Evolutionary conservation across 2,888 invertebrate species (phyloP), one percentile per base, ranked within the genome.

Genomic region (Lasioglossum oenotherae): DNA sequence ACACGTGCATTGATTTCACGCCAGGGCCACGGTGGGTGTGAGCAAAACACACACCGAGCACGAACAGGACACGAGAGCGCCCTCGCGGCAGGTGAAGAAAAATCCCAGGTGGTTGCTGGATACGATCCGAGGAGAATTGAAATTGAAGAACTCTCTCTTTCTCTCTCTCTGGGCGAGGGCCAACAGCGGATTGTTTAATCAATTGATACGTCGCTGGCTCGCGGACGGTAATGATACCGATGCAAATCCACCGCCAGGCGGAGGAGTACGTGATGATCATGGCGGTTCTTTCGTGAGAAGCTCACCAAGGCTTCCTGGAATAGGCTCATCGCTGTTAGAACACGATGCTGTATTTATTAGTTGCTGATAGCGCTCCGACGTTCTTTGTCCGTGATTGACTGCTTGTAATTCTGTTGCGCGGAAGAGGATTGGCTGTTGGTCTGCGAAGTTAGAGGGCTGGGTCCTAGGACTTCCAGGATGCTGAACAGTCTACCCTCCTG

Each of bases 1-100:
- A 81, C 86, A 85, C 84, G 80, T 46, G 81, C 78, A 81, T 85
- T 84, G 85, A 85, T 85, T 85, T 85, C 85, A 80, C 84, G 74
- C 80, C 84, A 71, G 85, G 84, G 74, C 82, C 75, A 38, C 41
- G 60, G 71, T 72, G 71, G 74, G 78, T 78, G 84, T 77, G 74
- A 71, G 53, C 75, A 84, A 71, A 84, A 80, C 82, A 86, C 85
- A 57, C 83, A 64, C 35, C 64, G 16, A 75, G 14, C 71, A 10
- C 74, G 41, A 19, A 44, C 38, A 38, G 38, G 23, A 23, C 41
- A n/a, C 10, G 23, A 14, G 41, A 1, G 23, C 69, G 38, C 23
- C 23, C 69, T n/a, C 67, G 49, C 72, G 71, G 46, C 8, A 53
- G 35, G 23, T 35, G 16, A 31, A 31, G 38, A 12, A 64, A 53